These are phyloP conservation scores for Apamea monoglypha DNA, from an alignment of 2,888 invertebrate genomes.

Conservation along the genomic window DNA sequence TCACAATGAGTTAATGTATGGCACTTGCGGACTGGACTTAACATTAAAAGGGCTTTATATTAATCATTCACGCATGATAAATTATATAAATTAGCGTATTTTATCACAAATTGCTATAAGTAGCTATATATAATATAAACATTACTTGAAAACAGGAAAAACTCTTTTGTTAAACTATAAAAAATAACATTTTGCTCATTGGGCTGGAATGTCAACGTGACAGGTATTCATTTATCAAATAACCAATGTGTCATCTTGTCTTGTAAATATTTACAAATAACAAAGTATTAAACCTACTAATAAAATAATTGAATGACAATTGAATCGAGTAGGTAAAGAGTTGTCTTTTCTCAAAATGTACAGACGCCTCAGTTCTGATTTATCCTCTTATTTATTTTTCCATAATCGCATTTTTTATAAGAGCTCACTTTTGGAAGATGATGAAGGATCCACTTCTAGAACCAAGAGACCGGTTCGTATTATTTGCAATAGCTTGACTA, in stretches of 20 bases:
- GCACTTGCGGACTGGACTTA: background rate
- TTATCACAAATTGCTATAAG: background rate
- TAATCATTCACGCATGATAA: background rate
- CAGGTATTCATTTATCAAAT: background rate
- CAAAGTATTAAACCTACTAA: background rate
- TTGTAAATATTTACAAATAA: background rate
- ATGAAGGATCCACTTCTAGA: background rate
- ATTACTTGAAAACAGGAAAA: constrained; percentile 13
- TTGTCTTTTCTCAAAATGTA: constrained; percentile 13
- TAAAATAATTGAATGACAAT: constrained; percentile 8
- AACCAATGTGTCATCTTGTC: background rate
- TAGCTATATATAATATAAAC: no score
- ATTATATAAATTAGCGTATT: background rate
- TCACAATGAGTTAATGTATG: no score
- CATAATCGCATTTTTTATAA: constrained; percentile 60
- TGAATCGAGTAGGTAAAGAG: background rate
- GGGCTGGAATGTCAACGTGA: constrained; percentile 3
- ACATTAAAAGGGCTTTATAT: background rate
- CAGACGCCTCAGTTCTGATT: constrained; percentile 2
- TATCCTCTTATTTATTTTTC: constrained; percentile 46
- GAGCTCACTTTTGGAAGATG: constrained; percentile 17
- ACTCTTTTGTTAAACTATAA: background rate
- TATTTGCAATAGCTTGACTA: background rate
- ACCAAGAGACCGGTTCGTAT: constrained; percentile 44
- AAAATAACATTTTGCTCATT: constrained; percentile 17